Base-by-base conservation (phyloP, 2,888 invertebrate species). In the Oegoconia quadripuncta region DNA sequence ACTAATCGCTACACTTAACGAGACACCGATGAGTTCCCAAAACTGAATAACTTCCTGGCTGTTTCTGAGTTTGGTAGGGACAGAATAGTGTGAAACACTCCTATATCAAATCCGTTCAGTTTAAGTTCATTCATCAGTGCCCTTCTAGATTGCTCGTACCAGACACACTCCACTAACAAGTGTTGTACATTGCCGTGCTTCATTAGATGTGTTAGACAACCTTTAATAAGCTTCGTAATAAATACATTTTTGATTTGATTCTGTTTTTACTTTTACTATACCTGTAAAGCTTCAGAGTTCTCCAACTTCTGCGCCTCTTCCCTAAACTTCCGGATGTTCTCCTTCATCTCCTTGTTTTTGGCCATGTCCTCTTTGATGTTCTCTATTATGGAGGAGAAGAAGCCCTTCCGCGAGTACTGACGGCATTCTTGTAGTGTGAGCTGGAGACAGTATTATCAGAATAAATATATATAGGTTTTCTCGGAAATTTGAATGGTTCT, bases 261-360 rank as follows among this genome's bases (percentile, higher is more conserved):
- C 14, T 5, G n/a, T 22, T 33, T 17, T 12, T 12, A 11, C 9
- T 27, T 29, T 22, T 8, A 3, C 12, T 1, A n/a, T 51, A 75
- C 75, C 80, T 97, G 93, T 41, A 99, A 78, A 0, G 99, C 98
- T 37, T 99, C 99, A 0, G 98, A 97, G 66, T 99, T 96, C 77
- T 99, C 99, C 18, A 99, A 80, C 84, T 97, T 98, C 52, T 97
- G 93, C n/a, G 97, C 96, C 84, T 99, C 98, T 79, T 97, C 95
- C 43, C 97, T 89, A 68, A 99, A 99, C 74, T 97, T 98, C 60
- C 96, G 96, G 41, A 99, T 90, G 53, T 93, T 98, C 47, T 98
- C 98, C 78, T 98, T 98, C 95, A 99, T 97, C 73, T 99, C 98
- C 77, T 99, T 98, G 80, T 97, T 99, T 73, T 97, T 97, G 11